phyloP scores from a whole-genome alignment of 2,113 vertebrate genomes.

The Anseranas semipalmata region DNA sequence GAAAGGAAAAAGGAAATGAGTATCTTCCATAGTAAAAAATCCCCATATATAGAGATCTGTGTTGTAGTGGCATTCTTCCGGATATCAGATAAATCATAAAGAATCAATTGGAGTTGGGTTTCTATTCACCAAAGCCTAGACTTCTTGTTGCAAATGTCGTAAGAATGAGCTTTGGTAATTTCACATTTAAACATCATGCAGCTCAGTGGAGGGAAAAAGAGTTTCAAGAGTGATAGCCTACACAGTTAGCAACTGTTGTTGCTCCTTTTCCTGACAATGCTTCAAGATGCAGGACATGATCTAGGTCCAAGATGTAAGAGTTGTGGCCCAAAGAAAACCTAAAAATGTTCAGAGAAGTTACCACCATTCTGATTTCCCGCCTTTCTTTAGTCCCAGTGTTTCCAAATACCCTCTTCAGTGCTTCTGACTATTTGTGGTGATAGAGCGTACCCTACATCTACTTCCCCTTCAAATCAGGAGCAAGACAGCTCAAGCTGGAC shows the following conservation, averaged over 20 bases:
- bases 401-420: background rate
- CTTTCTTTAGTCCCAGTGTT: background rate
- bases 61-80: background rate
- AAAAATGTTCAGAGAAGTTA: background rate
- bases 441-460: background rate
- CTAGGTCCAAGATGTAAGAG: background rate
- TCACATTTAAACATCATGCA: background rate
- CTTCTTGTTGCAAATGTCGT: background rate
- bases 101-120: background rate
- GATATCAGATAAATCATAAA: background rate
- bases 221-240: background rate
- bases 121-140: background rate
- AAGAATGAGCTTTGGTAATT: background rate
- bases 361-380: background rate
- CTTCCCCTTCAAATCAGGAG: background rate
- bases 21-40: background rate
- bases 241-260: background rate
- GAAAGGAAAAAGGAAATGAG: background rate
- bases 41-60: background rate
- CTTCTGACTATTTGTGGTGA: background rate
- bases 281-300: background rate
- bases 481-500: background rate
- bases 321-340: background rate
- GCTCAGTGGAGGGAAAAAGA: rapidly evolving
- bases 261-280: background rate